These are phyloP conservation scores for Apoda limacodes DNA, from an alignment of 2,888 invertebrate species.

Conservation along the genomic window DNA sequence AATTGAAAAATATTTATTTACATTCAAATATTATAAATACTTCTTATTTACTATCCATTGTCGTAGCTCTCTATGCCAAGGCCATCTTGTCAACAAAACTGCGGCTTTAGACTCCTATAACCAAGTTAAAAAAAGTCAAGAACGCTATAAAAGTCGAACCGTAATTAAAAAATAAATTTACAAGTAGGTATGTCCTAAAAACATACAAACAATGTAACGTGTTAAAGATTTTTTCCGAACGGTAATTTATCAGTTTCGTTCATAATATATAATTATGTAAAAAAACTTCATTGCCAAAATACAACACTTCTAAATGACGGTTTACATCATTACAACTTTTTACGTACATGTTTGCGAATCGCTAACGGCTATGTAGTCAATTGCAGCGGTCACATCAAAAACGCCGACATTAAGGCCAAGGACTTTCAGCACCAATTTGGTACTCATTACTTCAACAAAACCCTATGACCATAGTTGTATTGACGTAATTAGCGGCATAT, in stretches of 20 bases:
- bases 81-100: too few relatives aligned
- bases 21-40: too few relatives aligned
- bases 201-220: too few relatives aligned
- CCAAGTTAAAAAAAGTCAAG: too few relatives aligned
- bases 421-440: slow-evolving; percentile 45
- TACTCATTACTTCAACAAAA: slow-evolving; percentile 55
- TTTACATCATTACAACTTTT: slow-evolving; percentile 42
- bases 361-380: slow-evolving; percentile 39
- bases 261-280: not conserved
- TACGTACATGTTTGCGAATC: slow-evolving; percentile 44
- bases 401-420: slow-evolving; percentile 54
- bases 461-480: slow-evolving; percentile 42
- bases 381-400: slow-evolving; percentile 42
- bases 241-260: not conserved
- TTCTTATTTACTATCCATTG: too few relatives aligned
- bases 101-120: too few relatives aligned
- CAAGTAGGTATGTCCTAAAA: too few relatives aligned
- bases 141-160: too few relatives aligned
- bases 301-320: slow-evolving; percentile 26
- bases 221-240: slow-evolving; percentile 21
- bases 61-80: too few relatives aligned
- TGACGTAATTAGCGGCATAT: not conserved
- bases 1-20: too few relatives aligned
- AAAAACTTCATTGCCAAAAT: slow-evolving; percentile 15
- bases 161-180: too few relatives aligned